Percentiles rank a stretch among this genome's conserved stretches.
These are phyloP conservation scores for Gorsachius goisagi DNA, from an alignment of 2,113 vertebrate species.

Conservation along the genomic window DNA sequence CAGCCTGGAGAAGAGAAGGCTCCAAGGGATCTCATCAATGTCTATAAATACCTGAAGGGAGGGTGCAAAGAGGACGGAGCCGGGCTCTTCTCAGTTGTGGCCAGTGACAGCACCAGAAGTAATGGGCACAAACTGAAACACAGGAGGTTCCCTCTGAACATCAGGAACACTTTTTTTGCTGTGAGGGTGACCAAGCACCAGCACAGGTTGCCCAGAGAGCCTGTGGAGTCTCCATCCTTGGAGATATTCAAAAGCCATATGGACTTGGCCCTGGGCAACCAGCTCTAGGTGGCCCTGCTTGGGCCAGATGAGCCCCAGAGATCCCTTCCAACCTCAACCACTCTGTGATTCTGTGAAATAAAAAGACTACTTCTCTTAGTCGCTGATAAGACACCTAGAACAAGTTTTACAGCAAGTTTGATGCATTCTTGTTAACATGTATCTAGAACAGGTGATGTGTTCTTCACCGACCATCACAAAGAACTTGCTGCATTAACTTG, in stretches of 20 bases:
- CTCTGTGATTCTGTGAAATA: background rate
- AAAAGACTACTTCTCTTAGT: background rate
- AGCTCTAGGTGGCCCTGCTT: background rate
- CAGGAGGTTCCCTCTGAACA: background rate
- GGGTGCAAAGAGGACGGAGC: background rate
- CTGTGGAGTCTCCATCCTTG: background rate
- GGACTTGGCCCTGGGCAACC: background rate
- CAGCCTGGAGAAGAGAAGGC: background rate
- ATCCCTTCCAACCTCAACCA: background rate
- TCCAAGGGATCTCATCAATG: background rate
- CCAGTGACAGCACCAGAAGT: background rate
- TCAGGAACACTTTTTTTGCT: background rate
- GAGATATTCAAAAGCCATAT: background rate
- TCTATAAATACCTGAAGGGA: background rate
- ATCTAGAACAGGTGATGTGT: background rate
- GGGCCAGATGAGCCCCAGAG: background rate
- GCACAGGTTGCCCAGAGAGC: background rate
- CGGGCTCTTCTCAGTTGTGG: background rate
- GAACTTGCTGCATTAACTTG: background rate
- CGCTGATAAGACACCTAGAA: background rate
- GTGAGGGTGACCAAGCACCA: background rate
- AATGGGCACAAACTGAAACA: rapidly evolving
- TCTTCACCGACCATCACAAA: background rate
- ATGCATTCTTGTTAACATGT: background rate
- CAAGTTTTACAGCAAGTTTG: background rate